Evolutionary conservation across 2,888 invertebrate genomes (phyloP).

Genomic region (Pseudococcus longispinus): DNA sequence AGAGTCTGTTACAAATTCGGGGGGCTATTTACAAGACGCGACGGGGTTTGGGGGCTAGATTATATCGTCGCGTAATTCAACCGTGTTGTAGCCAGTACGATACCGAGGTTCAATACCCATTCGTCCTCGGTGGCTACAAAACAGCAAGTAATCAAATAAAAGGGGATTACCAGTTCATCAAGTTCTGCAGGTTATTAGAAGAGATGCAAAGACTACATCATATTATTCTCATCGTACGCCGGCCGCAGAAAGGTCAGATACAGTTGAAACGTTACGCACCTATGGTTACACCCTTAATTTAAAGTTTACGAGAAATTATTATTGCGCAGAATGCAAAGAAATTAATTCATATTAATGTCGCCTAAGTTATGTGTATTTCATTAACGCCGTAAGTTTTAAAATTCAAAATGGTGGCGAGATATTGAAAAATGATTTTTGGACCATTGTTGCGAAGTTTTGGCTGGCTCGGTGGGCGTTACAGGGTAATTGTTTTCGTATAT

Average conservation of each 20-base stretch:
- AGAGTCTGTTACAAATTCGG: constrained; percentile 50
- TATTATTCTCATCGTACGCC: constrained; percentile 55
- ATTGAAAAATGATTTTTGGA: constrained; percentile 33
- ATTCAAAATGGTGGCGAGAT: constrained; percentile 49
- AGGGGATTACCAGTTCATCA: constrained; percentile 56
- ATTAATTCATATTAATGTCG: constrained; percentile 50
- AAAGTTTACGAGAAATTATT: constrained; percentile 44
- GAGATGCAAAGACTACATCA: constrained; percentile 37
- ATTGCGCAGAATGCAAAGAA: constrained; percentile 11
- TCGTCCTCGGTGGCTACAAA: constrained; percentile 29
- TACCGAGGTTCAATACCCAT: constrained; percentile 48
- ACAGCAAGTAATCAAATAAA: constrained; percentile 51
- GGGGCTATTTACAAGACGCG: constrained; percentile 37
- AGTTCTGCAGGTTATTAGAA: constrained; percentile 51
- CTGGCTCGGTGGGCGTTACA: background rate
- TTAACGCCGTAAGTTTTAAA: constrained; percentile 7
- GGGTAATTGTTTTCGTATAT: background rate
- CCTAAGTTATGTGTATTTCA: constrained; percentile 47
- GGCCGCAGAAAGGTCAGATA: constrained; percentile 54
- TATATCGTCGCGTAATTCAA: constrained; percentile 17
- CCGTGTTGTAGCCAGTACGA: background rate
- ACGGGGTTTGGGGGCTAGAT: constrained; percentile 17
- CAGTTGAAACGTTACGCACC: constrained; percentile 52
- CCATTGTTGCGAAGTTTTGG: background rate
- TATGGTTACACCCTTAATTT: constrained; percentile 49